Evolutionary conservation across 2,888 invertebrate genomes (phyloP), one percentile per base, ranked within the genome.

Genomic region (Prosapia bicincta): DNA sequence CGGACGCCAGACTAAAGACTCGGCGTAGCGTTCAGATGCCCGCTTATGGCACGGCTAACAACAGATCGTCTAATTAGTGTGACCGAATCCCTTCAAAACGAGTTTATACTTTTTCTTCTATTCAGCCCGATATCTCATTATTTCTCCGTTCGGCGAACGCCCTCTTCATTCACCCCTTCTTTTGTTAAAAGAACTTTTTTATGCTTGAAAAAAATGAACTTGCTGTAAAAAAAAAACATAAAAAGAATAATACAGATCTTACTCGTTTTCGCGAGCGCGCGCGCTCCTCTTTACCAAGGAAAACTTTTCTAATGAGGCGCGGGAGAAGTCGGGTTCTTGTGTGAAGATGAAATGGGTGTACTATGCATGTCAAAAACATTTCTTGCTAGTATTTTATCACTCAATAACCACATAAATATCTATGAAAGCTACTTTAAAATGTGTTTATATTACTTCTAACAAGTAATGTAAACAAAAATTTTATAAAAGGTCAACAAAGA

Each of bases 21-120:
- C 69, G 28, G 74, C 76, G 54, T 66, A 72, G 78, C 72, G 70
- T 68, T 69, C 71, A 25, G 71, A 76, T 78, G 78, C 75, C 78
- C 78, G 71, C 78, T 78, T 78, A 79, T 79, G 79, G 76, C 77
- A 79, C 78, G 79, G 76, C 78, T 79, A 79, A 79, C 78, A 77
- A 79, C 74, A 66, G 77, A 75, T 75, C 77, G 74, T 79, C 79
- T 79, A 79, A 79, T 79, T 79, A 79, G 79, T 78, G 54, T 54
- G 78, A 77, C 77, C 79, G 78, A 79, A 79, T 78, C 78, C 76
- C 79, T 79, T 79, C 79, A 78, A 79, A 79, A 79, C 78, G 77
- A 77, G 78, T 78, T 75, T 79, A 78, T 77, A 79, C 76, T 74
- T 75, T 78, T 79, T 78, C 74, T 79, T 79, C 79, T 79, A 79